Percentiles rank a stretch among this genome's conserved stretches.
Conservation (phyloP, 2,113 vertebrate genomes). For the Serinus canaria region DNA sequence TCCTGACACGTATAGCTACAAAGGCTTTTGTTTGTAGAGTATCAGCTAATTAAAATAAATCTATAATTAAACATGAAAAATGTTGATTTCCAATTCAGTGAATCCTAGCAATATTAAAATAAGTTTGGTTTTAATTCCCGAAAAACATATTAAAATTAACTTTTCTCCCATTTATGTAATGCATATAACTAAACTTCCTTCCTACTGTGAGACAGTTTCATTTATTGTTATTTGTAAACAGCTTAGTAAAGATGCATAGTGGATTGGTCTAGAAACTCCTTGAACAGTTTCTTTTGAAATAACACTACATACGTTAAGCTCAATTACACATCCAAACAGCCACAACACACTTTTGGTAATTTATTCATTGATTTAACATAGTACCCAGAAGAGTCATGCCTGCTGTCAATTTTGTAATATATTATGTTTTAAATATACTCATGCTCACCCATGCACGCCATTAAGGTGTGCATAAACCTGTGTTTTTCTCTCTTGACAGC, state of each 20-base stretch:
- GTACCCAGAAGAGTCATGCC: constrained; percentile 87
- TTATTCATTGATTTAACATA: constrained; percentile 90
- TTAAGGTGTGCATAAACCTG: constrained; percentile 91
- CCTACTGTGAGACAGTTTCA: constrained; percentile 80
- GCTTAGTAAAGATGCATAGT: constrained; percentile 76
- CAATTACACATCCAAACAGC: constrained; percentile 87
- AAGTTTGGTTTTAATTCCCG: constrained; percentile 73
- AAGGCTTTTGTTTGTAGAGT: constrained; percentile 33
- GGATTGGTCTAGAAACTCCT: constrained; percentile 80
- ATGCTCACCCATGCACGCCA: constrained; percentile 85
- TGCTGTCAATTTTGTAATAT: constrained; percentile 88
- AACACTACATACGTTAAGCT: constrained; percentile 85
- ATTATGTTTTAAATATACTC: constrained; percentile 87
- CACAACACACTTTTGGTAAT: constrained; percentile 86
- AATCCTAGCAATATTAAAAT: constrained; percentile 62
- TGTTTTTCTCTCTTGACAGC: constrained; percentile 89
- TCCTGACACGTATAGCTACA: constrained; percentile 5
- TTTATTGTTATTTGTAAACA: constrained; percentile 84
- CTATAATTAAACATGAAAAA: constrained; percentile 68
- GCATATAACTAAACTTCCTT: constrained; percentile 78
- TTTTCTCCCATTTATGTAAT: constrained; percentile 76
- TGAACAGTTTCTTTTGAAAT: constrained; percentile 86
- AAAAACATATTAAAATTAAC: constrained; percentile 78
- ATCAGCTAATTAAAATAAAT: constrained; percentile 73
- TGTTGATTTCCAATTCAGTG: constrained; percentile 66